Conservation (phyloP, 2,888 invertebrate species). For the Uropetala carovei region DNA sequence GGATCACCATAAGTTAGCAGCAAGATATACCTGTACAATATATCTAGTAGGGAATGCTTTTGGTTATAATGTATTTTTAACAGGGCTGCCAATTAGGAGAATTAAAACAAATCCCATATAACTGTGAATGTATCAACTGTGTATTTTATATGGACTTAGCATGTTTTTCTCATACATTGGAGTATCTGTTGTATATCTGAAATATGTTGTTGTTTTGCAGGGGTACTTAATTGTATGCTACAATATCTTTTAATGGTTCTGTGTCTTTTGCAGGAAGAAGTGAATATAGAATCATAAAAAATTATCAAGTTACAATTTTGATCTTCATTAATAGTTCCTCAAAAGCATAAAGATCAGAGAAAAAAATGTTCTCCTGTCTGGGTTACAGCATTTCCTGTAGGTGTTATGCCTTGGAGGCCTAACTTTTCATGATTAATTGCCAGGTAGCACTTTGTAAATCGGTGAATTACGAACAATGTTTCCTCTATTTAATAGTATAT, state of each 20-base stretch:
- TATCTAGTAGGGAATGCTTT: too few relatives aligned
- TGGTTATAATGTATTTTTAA: too few relatives aligned
- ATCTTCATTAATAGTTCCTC: slow-evolving; percentile 6
- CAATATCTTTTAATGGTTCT: background rate
- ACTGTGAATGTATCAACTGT: too few relatives aligned
- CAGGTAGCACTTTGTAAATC: too few relatives aligned
- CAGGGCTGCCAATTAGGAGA: too few relatives aligned
- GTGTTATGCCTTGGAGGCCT: background rate
- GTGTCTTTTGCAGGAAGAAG: background rate
- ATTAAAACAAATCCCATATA: too few relatives aligned
- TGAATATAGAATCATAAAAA: background rate
- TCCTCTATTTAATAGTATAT: background rate
- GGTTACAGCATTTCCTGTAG: background rate
- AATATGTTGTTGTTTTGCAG: background rate
- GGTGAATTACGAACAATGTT: background rate
- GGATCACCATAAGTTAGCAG: too few relatives aligned
- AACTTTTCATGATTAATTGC: background rate
- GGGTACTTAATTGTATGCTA: background rate
- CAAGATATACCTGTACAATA: too few relatives aligned
- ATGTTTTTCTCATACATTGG: too few relatives aligned
- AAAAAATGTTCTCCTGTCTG: background rate
- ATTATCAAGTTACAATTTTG: background rate
- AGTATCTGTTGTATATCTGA: background rate
- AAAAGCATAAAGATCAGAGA: slow-evolving; percentile 6
- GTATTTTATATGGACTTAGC: too few relatives aligned